These are phyloP conservation scores for Sebastes vulpes DNA, from an alignment of 2,797 vertebrate genomes.

Conservation along the genomic window DNA sequence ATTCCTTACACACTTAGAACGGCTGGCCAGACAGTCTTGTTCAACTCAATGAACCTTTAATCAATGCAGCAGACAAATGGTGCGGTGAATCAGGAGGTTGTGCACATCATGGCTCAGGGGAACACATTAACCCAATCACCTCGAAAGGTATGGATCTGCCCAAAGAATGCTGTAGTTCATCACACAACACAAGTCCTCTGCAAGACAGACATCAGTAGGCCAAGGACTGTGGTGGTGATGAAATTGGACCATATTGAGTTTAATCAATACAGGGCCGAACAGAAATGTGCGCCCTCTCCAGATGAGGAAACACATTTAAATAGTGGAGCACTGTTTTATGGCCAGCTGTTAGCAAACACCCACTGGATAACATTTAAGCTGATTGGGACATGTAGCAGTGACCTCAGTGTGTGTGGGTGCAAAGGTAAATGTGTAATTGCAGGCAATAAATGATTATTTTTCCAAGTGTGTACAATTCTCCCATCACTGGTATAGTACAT, in stretches of 20 bases:
- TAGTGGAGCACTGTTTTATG: conserved; percentile 41
- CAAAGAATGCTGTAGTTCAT: conserved; percentile 56
- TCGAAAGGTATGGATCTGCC: conserved; percentile 59
- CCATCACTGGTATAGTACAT: conserved; percentile 20
- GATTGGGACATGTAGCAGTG: conserved; percentile 30
- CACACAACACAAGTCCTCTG: conserved; percentile 32
- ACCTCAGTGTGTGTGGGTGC: conserved; percentile 28
- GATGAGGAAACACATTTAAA: conserved; percentile 69
- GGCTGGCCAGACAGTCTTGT: conserved; percentile 10
- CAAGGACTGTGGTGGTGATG: conserved; percentile 75
- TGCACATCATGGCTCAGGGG: conserved; percentile 43
- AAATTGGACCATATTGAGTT: conserved; percentile 79
- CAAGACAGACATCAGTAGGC: conserved; percentile 36
- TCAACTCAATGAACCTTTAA: conserved; percentile 50
- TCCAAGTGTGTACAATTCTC: conserved; percentile 23
- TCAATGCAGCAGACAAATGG: conserved; percentile 67
- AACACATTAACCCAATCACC: conserved; percentile 68
- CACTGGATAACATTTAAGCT: conserved; percentile 50
- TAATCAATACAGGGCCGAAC: conserved; percentile 70
- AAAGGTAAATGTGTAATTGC: neutral
- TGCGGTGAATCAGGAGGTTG: conserved; percentile 42
- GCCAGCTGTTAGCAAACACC: conserved; percentile 55
- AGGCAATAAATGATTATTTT: conserved; percentile 36
- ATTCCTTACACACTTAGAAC: conserved; percentile 17
- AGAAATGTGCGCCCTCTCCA: conserved; percentile 46